Base-by-base conservation (phyloP, 2,113 vertebrate species). In the Anser brachyrhynchus region DNA sequence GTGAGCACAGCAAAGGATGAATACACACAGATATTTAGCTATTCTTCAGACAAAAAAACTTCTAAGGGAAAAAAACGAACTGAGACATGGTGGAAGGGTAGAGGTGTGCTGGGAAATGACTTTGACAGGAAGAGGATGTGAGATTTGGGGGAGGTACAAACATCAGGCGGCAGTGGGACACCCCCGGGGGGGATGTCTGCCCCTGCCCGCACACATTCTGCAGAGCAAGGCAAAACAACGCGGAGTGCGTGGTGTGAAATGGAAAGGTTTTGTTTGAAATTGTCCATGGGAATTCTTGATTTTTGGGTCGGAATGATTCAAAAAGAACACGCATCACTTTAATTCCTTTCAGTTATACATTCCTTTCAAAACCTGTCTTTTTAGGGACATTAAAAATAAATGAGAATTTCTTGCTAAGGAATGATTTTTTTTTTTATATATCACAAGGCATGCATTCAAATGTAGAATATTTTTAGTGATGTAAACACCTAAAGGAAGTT, bases 301-400 rank as follows among this genome's bases (percentile, higher is more conserved):
- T 85, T 84, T 51, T 37, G 52, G 26, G 3, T 89, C 71, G 75
- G 82, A 70, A 37, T 5, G 4, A 76, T 33, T 94, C 33, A 93
- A 61, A 91, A 69, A 72, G 78, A 85, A 61, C 90, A 93, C 12
- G 1, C 39, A 72, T 62, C 82, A 37, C 69, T 89, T 80, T 64
- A n/a, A 35, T 78, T 95, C 70, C 74, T 43, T 55, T 87, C 67
- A 76, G 35, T 58, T 91, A 17, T 79, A 46, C 23, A 58, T 35
- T 95, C 69, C 54, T 85, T 83, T 82, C 71, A 95, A 92, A 94
- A 70, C 44, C 78, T 75, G 74, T 17, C 26, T 93, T 94, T 94
- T 90, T 87, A 88, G 72, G 59, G 76, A 77, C 41, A 88, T 92
- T 90, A 94, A 90, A 92, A 96, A 92, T 39, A 95, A 90, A 94